A percentile compares a stretch with the other conserved stretches of the same genome.
Evolutionary conservation across 2,888 invertebrate species (phyloP).

Genomic region (Machimus rusticus): DNA sequence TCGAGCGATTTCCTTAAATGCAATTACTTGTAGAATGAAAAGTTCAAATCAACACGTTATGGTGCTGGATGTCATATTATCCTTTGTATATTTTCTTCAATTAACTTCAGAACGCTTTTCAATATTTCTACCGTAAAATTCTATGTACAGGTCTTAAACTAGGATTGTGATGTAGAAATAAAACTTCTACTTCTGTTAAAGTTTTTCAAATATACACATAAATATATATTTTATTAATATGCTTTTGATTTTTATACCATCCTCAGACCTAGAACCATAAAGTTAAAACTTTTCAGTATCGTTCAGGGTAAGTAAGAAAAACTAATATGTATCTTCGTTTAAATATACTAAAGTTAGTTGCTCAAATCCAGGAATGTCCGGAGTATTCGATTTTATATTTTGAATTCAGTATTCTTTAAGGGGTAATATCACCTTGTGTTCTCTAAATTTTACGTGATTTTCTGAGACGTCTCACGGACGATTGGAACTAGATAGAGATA

Average conservation of each 20-base stretch:
- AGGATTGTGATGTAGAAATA: background rate
- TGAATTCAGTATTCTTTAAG: no score
- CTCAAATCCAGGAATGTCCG: no score
- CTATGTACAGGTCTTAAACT: background rate
- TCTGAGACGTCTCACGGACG: no score
- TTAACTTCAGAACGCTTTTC: background rate
- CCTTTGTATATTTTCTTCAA: background rate
- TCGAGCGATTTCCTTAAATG: background rate
- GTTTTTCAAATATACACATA: slow-evolving; percentile 3
- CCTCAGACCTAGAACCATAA: no score
- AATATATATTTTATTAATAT: slow-evolving; percentile 7
- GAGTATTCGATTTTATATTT: no score
- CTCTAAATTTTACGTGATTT: no score
- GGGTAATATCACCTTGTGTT: no score
- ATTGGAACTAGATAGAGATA: no score
- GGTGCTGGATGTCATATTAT: slow-evolving; percentile 1
- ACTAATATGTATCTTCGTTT: background rate
- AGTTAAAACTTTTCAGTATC: background rate
- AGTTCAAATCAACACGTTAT: background rate
- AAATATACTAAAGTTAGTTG: background rate
- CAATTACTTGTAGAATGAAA: background rate
- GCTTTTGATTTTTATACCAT: background rate
- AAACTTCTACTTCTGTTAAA: slow-evolving; percentile 22
- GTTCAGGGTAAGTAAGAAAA: background rate
- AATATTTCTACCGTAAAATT: background rate